Evolutionary conservation across 2,113 vertebrate genomes (phyloP).

Genomic region (Macquaria australasica): DNA sequence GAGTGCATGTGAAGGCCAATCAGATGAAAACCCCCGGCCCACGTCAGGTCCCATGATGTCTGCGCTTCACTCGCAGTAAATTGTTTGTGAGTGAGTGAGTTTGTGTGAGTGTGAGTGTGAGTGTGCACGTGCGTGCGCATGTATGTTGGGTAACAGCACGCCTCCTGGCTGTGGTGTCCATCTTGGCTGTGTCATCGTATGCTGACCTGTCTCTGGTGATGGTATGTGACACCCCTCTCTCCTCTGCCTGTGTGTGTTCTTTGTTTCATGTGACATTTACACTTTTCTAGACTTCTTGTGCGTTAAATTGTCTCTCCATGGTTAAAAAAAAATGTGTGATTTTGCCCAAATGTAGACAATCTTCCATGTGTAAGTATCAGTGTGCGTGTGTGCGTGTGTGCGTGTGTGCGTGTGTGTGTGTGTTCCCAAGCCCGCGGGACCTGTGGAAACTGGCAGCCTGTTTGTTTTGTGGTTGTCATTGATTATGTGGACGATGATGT

Average conservation of each 20-base stretch:
- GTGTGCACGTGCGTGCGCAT: neutral
- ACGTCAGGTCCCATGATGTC: slow-evolving; percentile 76
- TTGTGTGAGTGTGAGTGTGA: slow-evolving; percentile 9
- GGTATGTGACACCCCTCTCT: slow-evolving; percentile 66
- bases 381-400: neutral
- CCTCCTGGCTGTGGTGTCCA: slow-evolving; percentile 66
- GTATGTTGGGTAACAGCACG: slow-evolving; percentile 41
- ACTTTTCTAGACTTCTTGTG: slow-evolving; percentile 1
- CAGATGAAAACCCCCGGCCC: slow-evolving; percentile 66
- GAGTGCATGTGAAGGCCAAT: slow-evolving; percentile 73
- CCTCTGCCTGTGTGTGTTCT: slow-evolving; percentile 23
- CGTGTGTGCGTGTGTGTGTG: neutral
- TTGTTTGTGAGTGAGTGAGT: slow-evolving; percentile 27
- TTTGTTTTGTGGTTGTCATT: slow-evolving; percentile 56
- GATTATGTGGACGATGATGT: slow-evolving; percentile 56
- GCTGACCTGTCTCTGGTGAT: slow-evolving; percentile 66
- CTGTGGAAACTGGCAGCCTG: slow-evolving; percentile 27
- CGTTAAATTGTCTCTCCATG: neutral
- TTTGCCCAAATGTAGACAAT: neutral
- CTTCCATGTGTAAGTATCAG: neutral
- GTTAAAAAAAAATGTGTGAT: neutral
- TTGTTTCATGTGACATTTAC: slow-evolving; percentile 35
- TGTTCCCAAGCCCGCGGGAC: neutral
- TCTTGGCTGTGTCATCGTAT: slow-evolving; percentile 69
- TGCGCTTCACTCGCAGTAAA: slow-evolving; percentile 43